Evolutionary conservation across 2,888 invertebrate species (phyloP).

Genomic region (Synanthedon tipuliformis): DNA sequence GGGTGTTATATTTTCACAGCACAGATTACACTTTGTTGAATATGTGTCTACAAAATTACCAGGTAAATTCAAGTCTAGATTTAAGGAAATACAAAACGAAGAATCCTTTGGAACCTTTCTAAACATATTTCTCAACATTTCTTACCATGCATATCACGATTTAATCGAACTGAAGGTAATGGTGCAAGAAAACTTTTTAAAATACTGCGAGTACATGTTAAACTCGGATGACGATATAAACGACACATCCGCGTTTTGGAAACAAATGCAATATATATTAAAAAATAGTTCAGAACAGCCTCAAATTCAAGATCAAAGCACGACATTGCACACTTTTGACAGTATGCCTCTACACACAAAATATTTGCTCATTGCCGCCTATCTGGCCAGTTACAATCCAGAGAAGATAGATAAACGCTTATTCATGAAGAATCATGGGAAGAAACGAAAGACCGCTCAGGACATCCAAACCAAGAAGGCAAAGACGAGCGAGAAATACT

Average conservation of each 20-base stretch:
- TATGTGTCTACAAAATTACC: slow-evolving; percentile 31
- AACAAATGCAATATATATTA: slow-evolving; percentile 80
- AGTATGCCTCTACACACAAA: slow-evolving; percentile 88
- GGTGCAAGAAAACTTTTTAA: slow-evolving; percentile 79
- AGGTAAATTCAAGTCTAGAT: slow-evolving; percentile 15
- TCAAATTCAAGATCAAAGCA: slow-evolving; percentile 43
- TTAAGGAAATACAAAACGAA: not conserved
- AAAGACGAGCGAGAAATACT: slow-evolving; percentile 66
- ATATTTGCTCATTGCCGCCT: slow-evolving; percentile 89
- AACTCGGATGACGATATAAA: slow-evolving; percentile 71
- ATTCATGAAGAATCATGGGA: slow-evolving; percentile 84
- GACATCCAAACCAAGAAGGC: slow-evolving; percentile 73
- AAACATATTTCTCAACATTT: slow-evolving; percentile 85
- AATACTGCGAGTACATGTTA: slow-evolving; percentile 84
- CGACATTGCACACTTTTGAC: slow-evolving; percentile 18
- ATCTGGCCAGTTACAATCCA: slow-evolving; percentile 93
- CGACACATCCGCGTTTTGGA: slow-evolving; percentile 82
- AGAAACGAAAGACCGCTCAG: slow-evolving; percentile 75
- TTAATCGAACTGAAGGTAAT: slow-evolving; percentile 84
- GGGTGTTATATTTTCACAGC: slow-evolving; percentile 51
- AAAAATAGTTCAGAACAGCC: slow-evolving; percentile 75
- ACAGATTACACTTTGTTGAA: slow-evolving; percentile 33
- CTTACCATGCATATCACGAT: slow-evolving; percentile 86
- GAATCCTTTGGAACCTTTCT: slow-evolving; percentile 83
- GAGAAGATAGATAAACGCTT: slow-evolving; percentile 87